phyloP scores from a whole-genome alignment of 2,888 invertebrate species.

The Dryomyza anilis region DNA sequence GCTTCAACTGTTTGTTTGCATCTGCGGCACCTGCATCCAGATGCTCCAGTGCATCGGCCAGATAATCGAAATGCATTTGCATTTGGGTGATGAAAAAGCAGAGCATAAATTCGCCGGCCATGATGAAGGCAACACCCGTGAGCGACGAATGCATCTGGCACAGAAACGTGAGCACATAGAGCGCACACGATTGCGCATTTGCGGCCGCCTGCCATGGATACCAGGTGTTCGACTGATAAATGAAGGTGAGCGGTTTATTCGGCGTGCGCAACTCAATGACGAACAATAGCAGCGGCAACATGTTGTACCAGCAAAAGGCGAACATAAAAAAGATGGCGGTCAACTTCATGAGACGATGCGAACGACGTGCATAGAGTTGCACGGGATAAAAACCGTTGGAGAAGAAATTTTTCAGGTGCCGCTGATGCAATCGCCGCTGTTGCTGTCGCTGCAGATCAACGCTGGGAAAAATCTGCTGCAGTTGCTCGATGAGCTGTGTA shows the following conservation, averaged over 20 bases:
- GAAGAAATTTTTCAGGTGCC: not conserved
- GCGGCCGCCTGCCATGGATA: constrained; percentile 49
- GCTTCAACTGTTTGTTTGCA: constrained; percentile 41
- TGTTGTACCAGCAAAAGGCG: constrained; percentile 44
- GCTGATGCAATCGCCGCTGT: not conserved
- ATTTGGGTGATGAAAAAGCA: constrained; percentile 48
- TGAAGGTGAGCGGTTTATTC: constrained; percentile 35
- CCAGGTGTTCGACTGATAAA: constrained; percentile 52
- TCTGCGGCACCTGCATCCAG: constrained; percentile 38
- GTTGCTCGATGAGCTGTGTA: constrained; percentile 37
- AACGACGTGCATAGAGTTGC: constrained; percentile 37
- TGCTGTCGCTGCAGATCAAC: not conserved
- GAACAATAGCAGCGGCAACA: constrained; percentile 42
- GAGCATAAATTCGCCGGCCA: constrained; percentile 45
- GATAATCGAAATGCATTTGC: constrained; percentile 48
- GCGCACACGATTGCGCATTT: constrained; percentile 28
- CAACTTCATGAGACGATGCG: constrained; percentile 40
- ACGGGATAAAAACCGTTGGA: constrained; percentile 34
- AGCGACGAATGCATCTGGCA: constrained; percentile 44
- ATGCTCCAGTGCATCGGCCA: constrained; percentile 37
- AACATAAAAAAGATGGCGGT: constrained; percentile 40
- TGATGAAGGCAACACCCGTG: constrained; percentile 41
- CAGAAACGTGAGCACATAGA: constrained; percentile 38
- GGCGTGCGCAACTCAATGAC: constrained; percentile 38
- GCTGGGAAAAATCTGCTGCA: constrained; percentile 36